phyloP scores from a whole-genome alignment of 2,888 invertebrate genomes.

The Mylabris sibirica region DNA sequence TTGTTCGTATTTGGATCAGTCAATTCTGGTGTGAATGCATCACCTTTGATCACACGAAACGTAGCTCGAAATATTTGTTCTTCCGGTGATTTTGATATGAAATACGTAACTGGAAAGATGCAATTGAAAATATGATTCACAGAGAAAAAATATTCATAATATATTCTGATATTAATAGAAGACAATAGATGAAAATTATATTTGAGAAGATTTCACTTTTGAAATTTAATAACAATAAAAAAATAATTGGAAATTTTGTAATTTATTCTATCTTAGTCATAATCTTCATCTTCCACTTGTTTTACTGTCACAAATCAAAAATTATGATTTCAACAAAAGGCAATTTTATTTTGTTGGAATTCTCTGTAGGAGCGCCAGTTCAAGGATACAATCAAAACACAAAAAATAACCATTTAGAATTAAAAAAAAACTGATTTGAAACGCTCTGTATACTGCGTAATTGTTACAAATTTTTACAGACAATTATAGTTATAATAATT shows the following conservation, averaged over 20 bases:
- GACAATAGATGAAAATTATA: constrained; percentile 6
- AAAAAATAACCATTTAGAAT: not conserved
- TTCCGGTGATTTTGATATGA: constrained; percentile 74
- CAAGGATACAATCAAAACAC: not conserved
- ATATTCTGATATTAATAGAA: constrained; percentile 11
- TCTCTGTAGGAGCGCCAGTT: not conserved
- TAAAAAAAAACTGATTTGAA: not conserved
- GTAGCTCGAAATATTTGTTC: constrained; percentile 85
- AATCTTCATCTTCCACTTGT: not conserved
- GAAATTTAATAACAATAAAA: not conserved
- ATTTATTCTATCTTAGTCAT: not conserved
- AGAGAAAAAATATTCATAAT: not conserved
- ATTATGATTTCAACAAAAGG: not conserved
- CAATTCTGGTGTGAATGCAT: constrained; percentile 73
- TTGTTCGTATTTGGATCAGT: constrained; percentile 72
- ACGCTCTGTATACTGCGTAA: constrained; percentile 4
- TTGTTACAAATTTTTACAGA: not conserved
- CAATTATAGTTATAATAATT: not conserved
- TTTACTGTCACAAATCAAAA: not conserved
- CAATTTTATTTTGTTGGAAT: not conserved
- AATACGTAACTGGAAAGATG: constrained; percentile 73
- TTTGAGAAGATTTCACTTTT: not conserved
- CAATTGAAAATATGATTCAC: constrained; percentile 25
- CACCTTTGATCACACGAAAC: constrained; percentile 75
- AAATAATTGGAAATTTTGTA: not conserved